Evolutionary conservation across 1,140 invertebrate genomes (phyloP).

Genomic region (Holcopasites calliopsidis): DNA sequence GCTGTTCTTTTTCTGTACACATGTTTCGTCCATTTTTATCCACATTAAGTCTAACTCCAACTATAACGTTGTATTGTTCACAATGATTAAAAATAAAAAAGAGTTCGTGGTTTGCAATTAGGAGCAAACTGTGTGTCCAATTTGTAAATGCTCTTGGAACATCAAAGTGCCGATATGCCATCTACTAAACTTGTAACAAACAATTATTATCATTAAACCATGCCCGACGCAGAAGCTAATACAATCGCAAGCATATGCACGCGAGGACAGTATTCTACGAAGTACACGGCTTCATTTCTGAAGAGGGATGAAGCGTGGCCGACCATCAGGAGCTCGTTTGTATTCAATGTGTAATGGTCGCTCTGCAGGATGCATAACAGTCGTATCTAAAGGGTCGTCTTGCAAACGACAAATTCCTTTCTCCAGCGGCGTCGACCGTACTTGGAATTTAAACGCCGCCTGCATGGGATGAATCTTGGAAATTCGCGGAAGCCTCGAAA

Average conservation of each 20-base stretch:
- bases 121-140: too few species aligned
- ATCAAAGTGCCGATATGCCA: too few species aligned
- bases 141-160: too few species aligned
- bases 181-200: too few species aligned
- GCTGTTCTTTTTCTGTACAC: too few species aligned
- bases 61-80: too few species aligned
- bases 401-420: conserved; percentile 58
- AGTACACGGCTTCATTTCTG: conserved; percentile 37
- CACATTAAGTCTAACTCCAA: too few species aligned
- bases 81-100: too few species aligned
- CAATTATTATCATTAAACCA: too few species aligned
- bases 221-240: too few species aligned
- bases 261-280: conserved; percentile 12
- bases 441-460: conserved; percentile 43
- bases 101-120: too few species aligned
- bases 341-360: conserved; percentile 50
- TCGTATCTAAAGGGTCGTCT: conserved; percentile 41
- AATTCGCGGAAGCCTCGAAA: conserved; percentile 30
- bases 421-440: not conserved
- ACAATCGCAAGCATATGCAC: not conserved
- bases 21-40: too few species aligned
- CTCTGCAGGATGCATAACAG: conserved; percentile 44
- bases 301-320: not conserved
- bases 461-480: conserved; percentile 20
- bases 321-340: conserved; percentile 37